Percentiles rank a stretch among this genome's conserved stretches.
These are phyloP conservation scores for Cheilosia urbana DNA, from an alignment of 2,888 invertebrate genomes.

Conservation along the genomic window DNA sequence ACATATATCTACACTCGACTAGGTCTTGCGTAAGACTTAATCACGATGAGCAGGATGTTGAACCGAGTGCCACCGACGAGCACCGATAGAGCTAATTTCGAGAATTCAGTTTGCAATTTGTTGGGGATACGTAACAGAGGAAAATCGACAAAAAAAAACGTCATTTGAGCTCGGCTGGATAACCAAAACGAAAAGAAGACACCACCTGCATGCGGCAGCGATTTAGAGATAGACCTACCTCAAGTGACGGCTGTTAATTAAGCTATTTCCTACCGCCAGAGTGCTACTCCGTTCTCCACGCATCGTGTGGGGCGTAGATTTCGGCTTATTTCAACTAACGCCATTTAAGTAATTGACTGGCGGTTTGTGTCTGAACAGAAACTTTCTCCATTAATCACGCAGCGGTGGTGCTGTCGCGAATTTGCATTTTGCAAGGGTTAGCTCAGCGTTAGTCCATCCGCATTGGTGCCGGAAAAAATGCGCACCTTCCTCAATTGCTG, in stretches of 20 bases:
- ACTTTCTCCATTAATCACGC: conserved; percentile 46
- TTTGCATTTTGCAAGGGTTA: conserved; percentile 52
- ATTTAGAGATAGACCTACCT: conserved; percentile 9
- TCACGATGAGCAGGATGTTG: conserved; percentile 67
- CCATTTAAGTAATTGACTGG: conserved; percentile 20
- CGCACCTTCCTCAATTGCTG: conserved; percentile 10
- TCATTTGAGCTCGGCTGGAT: background rate
- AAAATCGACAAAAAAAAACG: background rate
- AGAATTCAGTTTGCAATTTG: conserved; percentile 61
- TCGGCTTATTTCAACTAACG: conserved; percentile 3
- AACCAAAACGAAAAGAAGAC: background rate
- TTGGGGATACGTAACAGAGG: conserved; percentile 39
- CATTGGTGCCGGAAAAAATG: conserved; percentile 29
- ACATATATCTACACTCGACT: background rate
- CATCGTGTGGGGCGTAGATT: conserved; percentile 12
- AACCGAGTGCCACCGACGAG: conserved; percentile 2
- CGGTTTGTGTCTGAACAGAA: conserved; percentile 3
- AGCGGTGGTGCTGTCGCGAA: conserved; percentile 11
- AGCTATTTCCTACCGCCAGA: conserved; percentile 6
- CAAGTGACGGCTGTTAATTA: conserved; percentile 32
- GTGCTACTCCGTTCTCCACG: conserved; percentile 1
- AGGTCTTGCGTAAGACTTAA: conserved; percentile 61
- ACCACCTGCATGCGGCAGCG: conserved; percentile 12
- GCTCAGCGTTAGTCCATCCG: conserved; percentile 28
- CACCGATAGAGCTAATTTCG: conserved; percentile 55